Evolutionary conservation across 2,797 vertebrate genomes (phyloP), one percentile per base, ranked within the genome.

Genomic region (Anableps anableps): DNA sequence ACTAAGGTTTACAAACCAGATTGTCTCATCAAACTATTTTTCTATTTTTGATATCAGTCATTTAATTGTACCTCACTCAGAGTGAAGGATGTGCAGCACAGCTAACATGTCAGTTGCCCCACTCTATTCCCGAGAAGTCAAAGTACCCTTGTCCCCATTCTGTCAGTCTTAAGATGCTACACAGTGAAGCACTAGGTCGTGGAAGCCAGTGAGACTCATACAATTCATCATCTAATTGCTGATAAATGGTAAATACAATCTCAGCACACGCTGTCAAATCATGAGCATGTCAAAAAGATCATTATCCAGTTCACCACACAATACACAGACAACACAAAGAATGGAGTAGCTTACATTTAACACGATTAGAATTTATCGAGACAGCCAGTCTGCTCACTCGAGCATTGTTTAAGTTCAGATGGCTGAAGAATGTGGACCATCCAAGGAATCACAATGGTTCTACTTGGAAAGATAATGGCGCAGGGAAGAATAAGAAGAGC

Each of bases 141-240:
- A 77, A 79, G 83, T 45, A 45, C 62, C 82, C 79, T 83, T 87
- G 89, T 84, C 83, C 80, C 45, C 80, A 82, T 87, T 90, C 86
- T 89, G 87, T 83, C 88, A 88, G 75, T 77, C 85, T 55, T 47
- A 60, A 80, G 51, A 53, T n/a, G 75, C 77, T 47, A 74, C 72
- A 81, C 50, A 75, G 38, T 74, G 53, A 72, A 73, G 74, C 81
- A 41, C 7, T 16, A 9, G 48, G 43, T 60, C 73, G 71, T 80
- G 77, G 80, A 74, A 53, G 76, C 60, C 60, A 62, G 53, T 17
- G 23, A 78, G 45, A 77, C 76, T 29, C 14, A 62, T 55, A n/a
- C 2, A 38, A 77, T 66, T 90, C 68, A 55, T 85, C 84, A 50
- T 66, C 13, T 86, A 88, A 91, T 79, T 91, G 75, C 75, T n/a